Base-by-base conservation (phyloP, 2,113 vertebrate genomes). In the Phylloscopus trochiloides region DNA sequence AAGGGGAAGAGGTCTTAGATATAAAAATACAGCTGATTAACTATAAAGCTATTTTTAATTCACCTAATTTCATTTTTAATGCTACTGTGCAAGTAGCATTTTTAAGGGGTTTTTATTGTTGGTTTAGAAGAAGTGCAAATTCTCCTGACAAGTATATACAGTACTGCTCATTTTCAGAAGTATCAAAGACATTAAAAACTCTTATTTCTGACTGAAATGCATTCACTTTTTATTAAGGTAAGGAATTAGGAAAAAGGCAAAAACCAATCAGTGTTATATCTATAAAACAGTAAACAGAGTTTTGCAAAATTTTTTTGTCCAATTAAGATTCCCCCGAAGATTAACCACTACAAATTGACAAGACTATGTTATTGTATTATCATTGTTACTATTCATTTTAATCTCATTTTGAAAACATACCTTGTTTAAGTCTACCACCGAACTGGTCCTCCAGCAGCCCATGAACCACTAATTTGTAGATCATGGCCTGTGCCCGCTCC, bases 401-500 rank as follows among this genome's bases (percentile, higher is more conserved):
- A 42, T 1, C 12, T 5, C 21, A 65, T 38, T 51, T 40, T 63
- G 29, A n/a, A 78, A 84, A 85, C 18, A 85, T 97, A 99, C 99
- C 99, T 95, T 97, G 97, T 57, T 99, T 99, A 71, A 98, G 54
- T 84, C 97, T 99, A 38, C 98, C 97, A 10, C 98, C 98, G n/a
- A 98, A 98, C 86, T 99, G 98, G 84, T 99, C 99, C 86, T 99
- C 99, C 96, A 99, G 94, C 93, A 99, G 98, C 31, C 99, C 99
- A 11, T 98, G 99, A 54, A 99, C 98, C 31, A 99, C 99, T 16
- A 99, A 95, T 63, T 99, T 99, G 97, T 99, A 99, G 97, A 99
- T 99, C 98, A 99, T 99, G 86, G 99, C 98, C 97, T 99, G 99
- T 0, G 99, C 99, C 40, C 99, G 96, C 84, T 99, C 99, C 97